Conservation (phyloP, 2,797 vertebrate genomes). For the Anisognathus igniventris region DNA sequence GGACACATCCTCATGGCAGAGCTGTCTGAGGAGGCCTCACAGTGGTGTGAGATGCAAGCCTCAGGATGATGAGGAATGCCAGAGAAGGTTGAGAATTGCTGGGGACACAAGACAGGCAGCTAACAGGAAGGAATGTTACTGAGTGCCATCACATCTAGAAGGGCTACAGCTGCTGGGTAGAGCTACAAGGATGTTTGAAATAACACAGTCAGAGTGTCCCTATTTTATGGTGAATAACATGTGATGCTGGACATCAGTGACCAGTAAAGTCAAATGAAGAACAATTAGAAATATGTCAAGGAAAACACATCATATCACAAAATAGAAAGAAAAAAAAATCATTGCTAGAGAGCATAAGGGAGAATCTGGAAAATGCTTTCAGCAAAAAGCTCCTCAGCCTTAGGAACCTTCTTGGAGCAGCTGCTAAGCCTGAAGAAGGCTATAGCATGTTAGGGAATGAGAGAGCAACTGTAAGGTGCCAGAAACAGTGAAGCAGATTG, state of each 20-base stretch:
- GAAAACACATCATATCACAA: not conserved
- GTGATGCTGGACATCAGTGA: not conserved
- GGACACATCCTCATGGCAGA: not conserved
- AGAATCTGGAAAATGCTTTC: slow-evolving; percentile 3
- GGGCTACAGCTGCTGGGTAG: not conserved
- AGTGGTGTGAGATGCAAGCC: not conserved
- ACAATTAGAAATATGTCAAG: not conserved
- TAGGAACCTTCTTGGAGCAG: not conserved
- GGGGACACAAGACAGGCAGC: not conserved
- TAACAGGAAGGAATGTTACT: not conserved
- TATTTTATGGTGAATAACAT: not conserved
- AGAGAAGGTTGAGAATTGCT: not conserved
- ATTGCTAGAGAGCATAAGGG: slow-evolving; percentile 9
- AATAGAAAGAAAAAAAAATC: not conserved
- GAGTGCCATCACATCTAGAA: not conserved
- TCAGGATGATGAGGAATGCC: not conserved
- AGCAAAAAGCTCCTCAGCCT: not conserved
- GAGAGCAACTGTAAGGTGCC: slow-evolving; percentile 1
- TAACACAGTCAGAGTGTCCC: not conserved
- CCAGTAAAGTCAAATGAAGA: not conserved
- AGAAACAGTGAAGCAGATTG: slow-evolving; percentile 46
- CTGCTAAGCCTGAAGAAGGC: slow-evolving; percentile 32
- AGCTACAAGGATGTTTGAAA: not conserved
- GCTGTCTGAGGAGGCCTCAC: not conserved
- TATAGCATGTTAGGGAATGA: slow-evolving; percentile 4